phyloP scores from a whole-genome alignment of 1,140 invertebrate genomes.

The Dermatophagoides farinae region DNA sequence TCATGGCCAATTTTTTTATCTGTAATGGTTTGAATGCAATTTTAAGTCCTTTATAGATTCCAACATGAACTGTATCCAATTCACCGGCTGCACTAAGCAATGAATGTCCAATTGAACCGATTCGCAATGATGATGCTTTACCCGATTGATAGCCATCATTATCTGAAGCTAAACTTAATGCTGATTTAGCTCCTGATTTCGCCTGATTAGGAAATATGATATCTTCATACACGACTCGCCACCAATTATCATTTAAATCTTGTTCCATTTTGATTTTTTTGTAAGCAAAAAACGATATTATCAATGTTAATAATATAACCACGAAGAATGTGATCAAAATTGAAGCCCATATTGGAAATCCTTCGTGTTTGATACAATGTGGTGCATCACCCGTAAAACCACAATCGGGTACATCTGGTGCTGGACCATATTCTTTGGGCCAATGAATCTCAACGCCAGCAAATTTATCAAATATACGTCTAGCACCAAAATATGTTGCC shows the following conservation, averaged over 20 bases:
- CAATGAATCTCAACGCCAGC: conserved; percentile 53
- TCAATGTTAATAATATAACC: neutral
- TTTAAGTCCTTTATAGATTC: conserved; percentile 14
- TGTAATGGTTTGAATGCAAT: conserved; percentile 19
- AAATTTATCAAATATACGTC: conserved; percentile 43
- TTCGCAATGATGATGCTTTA: neutral
- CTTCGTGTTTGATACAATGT: conserved; percentile 2
- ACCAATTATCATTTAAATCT: conserved; percentile 13
- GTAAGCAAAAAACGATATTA: neutral
- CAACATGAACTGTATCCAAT: conserved; percentile 10
- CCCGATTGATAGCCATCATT: conserved; percentile 5
- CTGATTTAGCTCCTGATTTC: conserved; percentile 4
- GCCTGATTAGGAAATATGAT: conserved; percentile 6
- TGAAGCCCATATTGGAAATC: conserved; percentile 6
- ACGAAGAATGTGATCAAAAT: conserved; percentile 3
- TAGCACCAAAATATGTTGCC: conserved; percentile 39
- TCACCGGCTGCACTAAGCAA: conserved; percentile 6
- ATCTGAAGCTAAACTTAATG: neutral
- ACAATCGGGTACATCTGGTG: conserved; percentile 12
- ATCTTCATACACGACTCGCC: conserved; percentile 16
- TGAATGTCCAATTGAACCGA: neutral
- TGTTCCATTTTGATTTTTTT: conserved; percentile 14
- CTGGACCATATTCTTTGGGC: conserved; percentile 38
- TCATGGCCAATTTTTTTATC: conserved; percentile 16
- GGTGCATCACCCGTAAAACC: conserved; percentile 16